Conservation (phyloP, 1,140 invertebrate species). For the Piezodorus guildinii region DNA sequence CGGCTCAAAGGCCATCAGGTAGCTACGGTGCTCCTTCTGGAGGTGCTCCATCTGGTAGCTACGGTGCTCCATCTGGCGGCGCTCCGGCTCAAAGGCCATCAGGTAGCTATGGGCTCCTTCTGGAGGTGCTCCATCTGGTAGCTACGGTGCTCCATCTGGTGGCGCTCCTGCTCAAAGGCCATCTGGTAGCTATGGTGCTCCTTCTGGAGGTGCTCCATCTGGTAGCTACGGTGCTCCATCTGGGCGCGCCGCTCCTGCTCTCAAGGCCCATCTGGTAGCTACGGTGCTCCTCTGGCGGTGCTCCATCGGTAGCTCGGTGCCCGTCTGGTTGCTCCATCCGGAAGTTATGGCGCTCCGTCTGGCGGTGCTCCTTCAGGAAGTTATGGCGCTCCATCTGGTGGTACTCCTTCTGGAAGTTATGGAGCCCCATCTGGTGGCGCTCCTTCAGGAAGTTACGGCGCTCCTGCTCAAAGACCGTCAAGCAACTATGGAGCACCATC, state of each 20-base stretch:
- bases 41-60: slow-evolving; percentile 9
- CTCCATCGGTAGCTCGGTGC: not conserved
- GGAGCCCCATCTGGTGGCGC: not conserved
- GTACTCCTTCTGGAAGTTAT: not conserved
- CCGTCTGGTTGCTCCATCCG: slow-evolving; percentile 20
- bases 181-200: not conserved
- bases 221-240: slow-evolving; percentile 23
- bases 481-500: not conserved
- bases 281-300: slow-evolving; percentile 11
- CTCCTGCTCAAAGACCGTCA: slow-evolving; percentile 16
- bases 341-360: slow-evolving; percentile 22
- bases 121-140: not conserved
- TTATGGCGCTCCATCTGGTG: slow-evolving; percentile 16
- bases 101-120: slow-evolving; percentile 17
- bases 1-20: slow-evolving; percentile 15
- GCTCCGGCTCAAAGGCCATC: slow-evolving; percentile 11
- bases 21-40: not conserved
- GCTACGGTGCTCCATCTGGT: not conserved
- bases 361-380: not conserved
- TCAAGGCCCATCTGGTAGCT: slow-evolving; percentile 1
- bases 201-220: slow-evolving; percentile 14
- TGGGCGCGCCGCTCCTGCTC: not conserved
- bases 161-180: slow-evolving; percentile 20
- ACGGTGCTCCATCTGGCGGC: slow-evolving; percentile 23
- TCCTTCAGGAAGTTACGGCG: not conserved